Conservation (phyloP, 2,113 vertebrate genomes). For the Boulengerochromis microlepis region DNA sequence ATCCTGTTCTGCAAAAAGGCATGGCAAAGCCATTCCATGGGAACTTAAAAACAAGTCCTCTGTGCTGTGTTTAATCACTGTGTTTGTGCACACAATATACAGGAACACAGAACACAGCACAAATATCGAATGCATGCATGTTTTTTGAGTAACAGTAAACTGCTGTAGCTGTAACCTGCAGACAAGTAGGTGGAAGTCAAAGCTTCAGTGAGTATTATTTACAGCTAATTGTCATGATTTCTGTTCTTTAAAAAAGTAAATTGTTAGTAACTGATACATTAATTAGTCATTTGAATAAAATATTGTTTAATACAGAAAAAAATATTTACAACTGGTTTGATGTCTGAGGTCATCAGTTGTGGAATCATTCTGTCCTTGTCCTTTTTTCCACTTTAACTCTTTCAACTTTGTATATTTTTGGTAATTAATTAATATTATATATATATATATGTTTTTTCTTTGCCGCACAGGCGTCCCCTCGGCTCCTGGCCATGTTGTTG, state of each 20-base stretch:
- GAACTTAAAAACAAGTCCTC: background rate
- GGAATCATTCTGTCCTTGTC: background rate
- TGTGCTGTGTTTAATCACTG: background rate
- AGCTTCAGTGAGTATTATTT: background rate
- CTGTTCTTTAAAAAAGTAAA: background rate
- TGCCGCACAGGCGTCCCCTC: slow-evolving; percentile 77
- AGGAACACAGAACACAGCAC: background rate
- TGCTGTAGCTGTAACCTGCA: background rate
- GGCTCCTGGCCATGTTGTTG: slow-evolving; percentile 79
- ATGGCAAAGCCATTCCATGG: background rate
- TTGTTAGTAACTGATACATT: background rate
- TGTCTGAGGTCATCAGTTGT: fast-evolving
- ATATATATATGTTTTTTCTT: background rate
- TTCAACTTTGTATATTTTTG: background rate
- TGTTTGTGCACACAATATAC: background rate
- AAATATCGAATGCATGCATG: background rate
- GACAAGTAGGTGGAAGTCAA: background rate
- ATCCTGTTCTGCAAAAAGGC: background rate
- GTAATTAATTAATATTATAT: background rate
- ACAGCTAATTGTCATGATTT: background rate
- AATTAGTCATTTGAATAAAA: background rate
- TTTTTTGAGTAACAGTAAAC: background rate
- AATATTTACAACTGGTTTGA: background rate
- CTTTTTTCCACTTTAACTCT: background rate
- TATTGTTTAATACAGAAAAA: background rate